Evolutionary conservation across 2,888 invertebrate genomes (phyloP).

Genomic region (Caenorhabditis panamensis): DNA sequence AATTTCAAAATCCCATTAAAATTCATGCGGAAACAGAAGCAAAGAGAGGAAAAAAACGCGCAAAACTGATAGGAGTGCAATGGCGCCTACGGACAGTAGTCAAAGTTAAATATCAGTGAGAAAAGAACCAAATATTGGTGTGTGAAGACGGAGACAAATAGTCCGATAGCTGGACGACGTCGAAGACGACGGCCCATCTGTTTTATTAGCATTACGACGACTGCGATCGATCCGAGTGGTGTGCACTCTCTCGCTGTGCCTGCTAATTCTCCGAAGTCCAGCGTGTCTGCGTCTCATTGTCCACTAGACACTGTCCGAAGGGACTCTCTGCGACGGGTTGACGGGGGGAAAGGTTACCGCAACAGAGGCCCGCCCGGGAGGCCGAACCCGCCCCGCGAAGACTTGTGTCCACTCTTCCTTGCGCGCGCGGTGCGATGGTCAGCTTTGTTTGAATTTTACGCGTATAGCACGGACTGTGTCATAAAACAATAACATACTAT

Average conservation of each 20-base stretch:
- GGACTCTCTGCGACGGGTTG: slow-evolving; percentile 39
- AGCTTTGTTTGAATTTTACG: slow-evolving; percentile 51
- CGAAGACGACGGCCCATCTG: slow-evolving; percentile 62
- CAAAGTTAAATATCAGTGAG: slow-evolving; percentile 38
- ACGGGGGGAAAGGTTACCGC: slow-evolving; percentile 53
- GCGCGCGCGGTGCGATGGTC: slow-evolving; percentile 5
- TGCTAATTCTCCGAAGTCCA: slow-evolving; percentile 47
- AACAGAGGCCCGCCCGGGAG: slow-evolving; percentile 22
- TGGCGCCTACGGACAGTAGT: slow-evolving; percentile 13
- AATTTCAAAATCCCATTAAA: slow-evolving; percentile 33
- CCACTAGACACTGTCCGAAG: slow-evolving; percentile 28
- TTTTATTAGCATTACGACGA: slow-evolving; percentile 67
- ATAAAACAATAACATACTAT: slow-evolving; percentile 32
- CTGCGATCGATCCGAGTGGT: slow-evolving; percentile 58
- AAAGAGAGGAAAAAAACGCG: slow-evolving; percentile 12
- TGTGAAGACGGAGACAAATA: slow-evolving; percentile 40
- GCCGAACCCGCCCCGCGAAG: slow-evolving; percentile 19
- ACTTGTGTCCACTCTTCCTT: neutral
- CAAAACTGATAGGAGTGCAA: slow-evolving; percentile 16
- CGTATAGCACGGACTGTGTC: slow-evolving; percentile 27
- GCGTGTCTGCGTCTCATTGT: slow-evolving; percentile 35
- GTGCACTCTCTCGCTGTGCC: slow-evolving; percentile 37
- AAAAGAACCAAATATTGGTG: slow-evolving; percentile 51
- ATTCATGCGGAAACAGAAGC: slow-evolving; percentile 21
- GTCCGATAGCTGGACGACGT: slow-evolving; percentile 36